Conservation (phyloP, 92 coral and sea anemone species). For the Ricordea florida region DNA sequence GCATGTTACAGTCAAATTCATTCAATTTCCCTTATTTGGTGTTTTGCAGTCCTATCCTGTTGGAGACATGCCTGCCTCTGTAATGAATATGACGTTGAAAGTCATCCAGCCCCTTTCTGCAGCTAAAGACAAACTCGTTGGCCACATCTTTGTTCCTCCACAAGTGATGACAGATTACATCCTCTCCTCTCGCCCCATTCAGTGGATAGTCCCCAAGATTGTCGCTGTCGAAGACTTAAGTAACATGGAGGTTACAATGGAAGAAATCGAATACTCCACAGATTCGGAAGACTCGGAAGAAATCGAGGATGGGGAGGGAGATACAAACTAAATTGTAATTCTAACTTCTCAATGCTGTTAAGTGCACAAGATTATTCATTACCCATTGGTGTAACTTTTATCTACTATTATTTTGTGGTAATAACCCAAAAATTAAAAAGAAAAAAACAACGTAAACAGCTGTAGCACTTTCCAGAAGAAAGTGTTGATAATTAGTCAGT, state of each 20-base stretch:
- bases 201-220: slow-evolving; percentile 92
- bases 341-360: no score
- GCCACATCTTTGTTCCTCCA: slow-evolving; percentile 78
- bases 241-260: slow-evolving; percentile 82
- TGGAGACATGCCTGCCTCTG: slow-evolving; percentile 91
- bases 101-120: slow-evolving; percentile 71
- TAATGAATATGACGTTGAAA: slow-evolving; percentile 68
- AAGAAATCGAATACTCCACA: slow-evolving; percentile 78
- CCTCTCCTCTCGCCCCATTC: slow-evolving; percentile 91
- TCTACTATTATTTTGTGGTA: no score
- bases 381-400: no score
- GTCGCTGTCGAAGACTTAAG: slow-evolving; percentile 81
- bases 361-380: no score
- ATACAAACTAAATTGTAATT: no score
- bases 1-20: no score
- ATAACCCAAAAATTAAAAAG: no score
- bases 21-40: neutral
- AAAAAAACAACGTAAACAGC: no score
- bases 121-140: slow-evolving; percentile 64
- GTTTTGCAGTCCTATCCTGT: slow-evolving; percentile 75
- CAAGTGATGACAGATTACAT: slow-evolving; percentile 87
- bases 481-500: no score
- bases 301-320: neutral
- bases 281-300: slow-evolving; percentile 58
- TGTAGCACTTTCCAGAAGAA: no score